Conservation (phyloP, 2,888 invertebrate species). For the Neoaliturus tenellus region DNA sequence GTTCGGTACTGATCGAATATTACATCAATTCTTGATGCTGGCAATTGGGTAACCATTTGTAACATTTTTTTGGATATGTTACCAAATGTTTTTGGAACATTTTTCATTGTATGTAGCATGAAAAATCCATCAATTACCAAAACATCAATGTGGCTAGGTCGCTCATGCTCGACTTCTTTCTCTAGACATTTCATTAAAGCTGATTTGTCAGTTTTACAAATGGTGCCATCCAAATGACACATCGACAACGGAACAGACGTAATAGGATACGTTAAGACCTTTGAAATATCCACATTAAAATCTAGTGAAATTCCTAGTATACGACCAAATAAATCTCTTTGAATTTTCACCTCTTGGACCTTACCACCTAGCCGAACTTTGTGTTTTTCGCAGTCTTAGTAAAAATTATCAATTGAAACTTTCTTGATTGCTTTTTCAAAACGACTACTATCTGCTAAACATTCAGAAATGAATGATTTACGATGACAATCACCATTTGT, state of each 20-base stretch:
- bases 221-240: slow-evolving; percentile 13
- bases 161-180: slow-evolving; percentile 41
- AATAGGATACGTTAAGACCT: slow-evolving; percentile 21
- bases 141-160: slow-evolving; percentile 64
- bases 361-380: neutral
- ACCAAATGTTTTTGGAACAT: slow-evolving; percentile 68
- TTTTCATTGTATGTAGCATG: slow-evolving; percentile 67
- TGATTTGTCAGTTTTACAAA: slow-evolving; percentile 18
- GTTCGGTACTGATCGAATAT: slow-evolving; percentile 67
- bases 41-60: slow-evolving; percentile 61
- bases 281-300: slow-evolving; percentile 9
- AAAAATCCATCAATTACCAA: slow-evolving; percentile 69
- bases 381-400: neutral
- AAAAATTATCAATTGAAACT: slow-evolving; percentile 18
- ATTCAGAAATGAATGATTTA: slow-evolving; percentile 41
- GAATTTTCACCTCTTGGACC: neutral
- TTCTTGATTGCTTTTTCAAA: slow-evolving; percentile 18
- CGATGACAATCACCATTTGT: neutral
- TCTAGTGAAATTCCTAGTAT: slow-evolving; percentile 3
- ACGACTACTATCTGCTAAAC: neutral
- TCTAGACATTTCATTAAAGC: slow-evolving; percentile 11
- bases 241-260: neutral
- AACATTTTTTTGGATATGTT: slow-evolving; percentile 67
- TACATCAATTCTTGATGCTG: slow-evolving; percentile 62
- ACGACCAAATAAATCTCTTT: slow-evolving; percentile 38